Evolutionary conservation across 2,113 vertebrate genomes (phyloP).

Genomic region (Spea multiplicata): DNA sequence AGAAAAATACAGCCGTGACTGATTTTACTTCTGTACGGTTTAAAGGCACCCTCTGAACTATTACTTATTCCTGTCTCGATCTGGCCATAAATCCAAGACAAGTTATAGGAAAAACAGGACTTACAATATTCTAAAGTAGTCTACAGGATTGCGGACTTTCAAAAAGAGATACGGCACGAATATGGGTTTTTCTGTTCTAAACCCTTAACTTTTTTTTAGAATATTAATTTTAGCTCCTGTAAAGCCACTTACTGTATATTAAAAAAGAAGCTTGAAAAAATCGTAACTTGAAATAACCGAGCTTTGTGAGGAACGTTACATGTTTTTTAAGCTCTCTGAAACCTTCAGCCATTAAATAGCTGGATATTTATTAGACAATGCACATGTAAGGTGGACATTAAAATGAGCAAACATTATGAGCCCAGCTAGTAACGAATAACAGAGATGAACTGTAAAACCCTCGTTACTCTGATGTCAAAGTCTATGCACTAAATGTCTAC

Average conservation of each 20-base stretch:
- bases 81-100: conserved; percentile 39
- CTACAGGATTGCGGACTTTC: conserved; percentile 5
- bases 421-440: too few species aligned
- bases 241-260: background rate
- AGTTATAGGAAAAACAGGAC: conserved; percentile 30
- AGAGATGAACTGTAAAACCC: too few species aligned
- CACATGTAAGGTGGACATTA: too few species aligned
- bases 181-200: background rate
- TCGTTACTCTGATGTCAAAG: too few species aligned
- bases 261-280: background rate
- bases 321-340: too few species aligned
- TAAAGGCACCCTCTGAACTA: conserved; percentile 34
- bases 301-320: background rate
- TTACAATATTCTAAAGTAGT: background rate
- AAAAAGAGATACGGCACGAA: background rate
- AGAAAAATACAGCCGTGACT: conserved; percentile 20
- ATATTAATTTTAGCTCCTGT: background rate
- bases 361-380: too few species aligned
- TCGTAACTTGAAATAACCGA: background rate
- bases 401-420: too few species aligned
- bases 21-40: conserved; percentile 32
- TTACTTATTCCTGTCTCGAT: conserved; percentile 34
- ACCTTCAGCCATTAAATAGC: too few species aligned
- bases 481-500: too few species aligned
- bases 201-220: background rate